Evolutionary conservation across 2,797 vertebrate species (phyloP).

Genomic region (Periparus ater): DNA sequence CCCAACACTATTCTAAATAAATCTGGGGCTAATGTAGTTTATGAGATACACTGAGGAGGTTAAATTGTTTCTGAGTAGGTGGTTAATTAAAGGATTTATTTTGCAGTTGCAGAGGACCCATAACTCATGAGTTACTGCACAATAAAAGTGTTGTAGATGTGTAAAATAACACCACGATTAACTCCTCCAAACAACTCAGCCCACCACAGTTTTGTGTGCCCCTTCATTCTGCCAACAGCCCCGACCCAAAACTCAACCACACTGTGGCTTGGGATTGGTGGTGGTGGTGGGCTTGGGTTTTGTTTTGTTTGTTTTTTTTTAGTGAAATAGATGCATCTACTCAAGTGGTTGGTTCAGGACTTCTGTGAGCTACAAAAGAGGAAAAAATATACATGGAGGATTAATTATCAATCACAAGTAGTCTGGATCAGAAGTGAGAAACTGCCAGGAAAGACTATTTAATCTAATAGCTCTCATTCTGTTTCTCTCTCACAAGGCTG

Average conservation of each 20-base stretch:
- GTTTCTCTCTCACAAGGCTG: background rate
- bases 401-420: background rate
- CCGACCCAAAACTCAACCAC: background rate
- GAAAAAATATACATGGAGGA: background rate
- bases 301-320: background rate
- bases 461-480: background rate
- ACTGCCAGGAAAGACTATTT: background rate
- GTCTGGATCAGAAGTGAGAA: background rate
- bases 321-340: background rate
- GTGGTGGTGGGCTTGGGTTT: background rate
- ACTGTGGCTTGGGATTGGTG: background rate
- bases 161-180: conserved; percentile 63
- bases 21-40: conserved; percentile 65
- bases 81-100: conserved; percentile 74
- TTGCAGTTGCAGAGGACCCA: conserved; percentile 68
- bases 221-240: background rate
- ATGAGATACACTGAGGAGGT: conserved; percentile 65
- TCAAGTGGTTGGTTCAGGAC: background rate
- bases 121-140: conserved; percentile 70
- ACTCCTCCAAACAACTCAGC: conserved; percentile 33
- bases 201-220: background rate
- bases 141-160: conserved; percentile 72
- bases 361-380: background rate
- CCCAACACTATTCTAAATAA: conserved; percentile 51
- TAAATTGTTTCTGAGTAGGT: conserved; percentile 71